Percentiles rank a stretch among this genome's conserved stretches.
Evolutionary conservation across 2,113 vertebrate species (phyloP).

Genomic region (Calidris pygmaea): DNA sequence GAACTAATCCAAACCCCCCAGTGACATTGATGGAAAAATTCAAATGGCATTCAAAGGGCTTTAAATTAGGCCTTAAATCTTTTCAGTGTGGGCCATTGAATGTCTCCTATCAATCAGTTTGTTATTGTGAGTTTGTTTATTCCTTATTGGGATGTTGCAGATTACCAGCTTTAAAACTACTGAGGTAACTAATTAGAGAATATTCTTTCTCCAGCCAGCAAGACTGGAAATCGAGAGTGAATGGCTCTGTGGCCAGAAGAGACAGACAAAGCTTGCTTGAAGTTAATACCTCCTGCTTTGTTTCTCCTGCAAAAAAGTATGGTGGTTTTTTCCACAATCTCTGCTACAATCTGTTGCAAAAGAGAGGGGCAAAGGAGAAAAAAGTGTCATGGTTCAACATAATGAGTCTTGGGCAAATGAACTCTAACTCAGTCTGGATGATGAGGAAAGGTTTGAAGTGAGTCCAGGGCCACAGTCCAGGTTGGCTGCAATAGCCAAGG

Average conservation of each 20-base stretch:
- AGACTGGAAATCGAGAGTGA: neutral
- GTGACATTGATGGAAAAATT: neutral
- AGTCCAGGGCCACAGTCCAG: neutral
- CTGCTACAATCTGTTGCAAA: neutral
- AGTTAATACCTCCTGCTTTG: neutral
- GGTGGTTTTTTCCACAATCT: neutral
- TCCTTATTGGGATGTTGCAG: neutral
- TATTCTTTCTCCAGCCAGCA: neutral
- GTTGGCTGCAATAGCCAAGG: neutral
- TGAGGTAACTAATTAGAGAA: neutral
- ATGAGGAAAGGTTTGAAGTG: neutral
- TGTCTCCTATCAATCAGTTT: neutral
- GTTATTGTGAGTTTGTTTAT: neutral
- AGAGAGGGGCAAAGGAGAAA: neutral
- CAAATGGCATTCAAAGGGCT: neutral
- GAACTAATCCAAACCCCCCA: neutral
- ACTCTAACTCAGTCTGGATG: neutral
- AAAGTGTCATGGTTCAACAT: neutral
- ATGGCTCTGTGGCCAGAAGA: neutral
- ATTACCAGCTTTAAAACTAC: neutral
- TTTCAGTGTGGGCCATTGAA: neutral
- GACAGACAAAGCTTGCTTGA: neutral
- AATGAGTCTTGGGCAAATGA: neutral
- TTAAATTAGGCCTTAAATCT: neutral
- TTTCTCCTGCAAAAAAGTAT: neutral